Percentiles rank a stretch among this genome's conserved stretches.
Conservation (phyloP, 2,113 vertebrate species). For the Aspiorhynchus laticeps region DNA sequence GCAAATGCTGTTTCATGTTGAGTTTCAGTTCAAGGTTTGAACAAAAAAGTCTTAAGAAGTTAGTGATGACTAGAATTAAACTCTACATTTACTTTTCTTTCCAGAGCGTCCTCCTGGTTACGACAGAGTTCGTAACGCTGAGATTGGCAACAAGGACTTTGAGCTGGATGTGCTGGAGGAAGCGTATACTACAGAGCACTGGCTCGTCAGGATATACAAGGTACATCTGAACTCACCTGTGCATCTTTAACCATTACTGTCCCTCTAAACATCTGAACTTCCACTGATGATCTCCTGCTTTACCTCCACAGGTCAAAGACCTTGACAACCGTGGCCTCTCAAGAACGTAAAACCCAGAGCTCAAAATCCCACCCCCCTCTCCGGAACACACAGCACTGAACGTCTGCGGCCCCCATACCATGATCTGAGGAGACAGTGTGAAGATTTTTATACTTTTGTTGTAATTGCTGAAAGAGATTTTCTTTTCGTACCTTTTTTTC, state of each 20-base stretch:
- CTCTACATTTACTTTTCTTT: background rate
- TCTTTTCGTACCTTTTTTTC: slow-evolving; percentile 66
- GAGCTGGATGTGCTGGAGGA: slow-evolving; percentile 97
- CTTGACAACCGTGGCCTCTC: slow-evolving; percentile 96
- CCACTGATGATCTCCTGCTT: background rate
- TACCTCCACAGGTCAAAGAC: slow-evolving; percentile 88
- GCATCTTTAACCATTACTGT: background rate
- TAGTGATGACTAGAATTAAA: background rate
- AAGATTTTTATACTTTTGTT: slow-evolving; percentile 80
- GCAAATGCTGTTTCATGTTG: background rate
- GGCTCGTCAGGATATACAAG: slow-evolving; percentile 99
- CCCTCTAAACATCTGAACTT: background rate
- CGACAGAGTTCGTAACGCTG: slow-evolving; percentile 94
- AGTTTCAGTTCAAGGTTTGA: background rate
- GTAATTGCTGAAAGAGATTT: slow-evolving; percentile 76
- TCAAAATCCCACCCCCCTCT: slow-evolving; percentile 49
- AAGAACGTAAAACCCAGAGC: slow-evolving; percentile 81
- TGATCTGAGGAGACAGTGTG: slow-evolving; percentile 66
- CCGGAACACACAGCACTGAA: slow-evolving; percentile 79
- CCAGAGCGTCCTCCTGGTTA: slow-evolving; percentile 97
- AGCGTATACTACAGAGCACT: slow-evolving; percentile 98
- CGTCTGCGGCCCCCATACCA: slow-evolving; percentile 73
- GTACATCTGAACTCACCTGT: slow-evolving; percentile 64
- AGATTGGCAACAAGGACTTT: slow-evolving; percentile 99
- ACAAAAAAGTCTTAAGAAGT: background rate